These are phyloP conservation scores for Coronaproctus castanopsis DNA, from an alignment of 2,888 invertebrate species.

Conservation along the genomic window DNA sequence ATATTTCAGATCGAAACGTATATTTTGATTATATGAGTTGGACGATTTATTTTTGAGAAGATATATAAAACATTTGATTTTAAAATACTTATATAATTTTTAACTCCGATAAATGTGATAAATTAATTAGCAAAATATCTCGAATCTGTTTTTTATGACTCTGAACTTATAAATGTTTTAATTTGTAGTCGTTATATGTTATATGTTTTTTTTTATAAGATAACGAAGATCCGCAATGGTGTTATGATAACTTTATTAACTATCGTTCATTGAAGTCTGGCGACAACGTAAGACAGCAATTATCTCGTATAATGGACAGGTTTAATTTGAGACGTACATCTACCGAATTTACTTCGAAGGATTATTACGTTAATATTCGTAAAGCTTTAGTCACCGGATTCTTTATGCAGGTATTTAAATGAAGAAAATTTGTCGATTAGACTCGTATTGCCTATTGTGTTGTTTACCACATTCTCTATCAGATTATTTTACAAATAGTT, in stretches of 20 bases:
- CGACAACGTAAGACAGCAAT: conserved; percentile 91
- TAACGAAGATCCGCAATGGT: conserved; percentile 97
- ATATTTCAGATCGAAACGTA: too few species aligned
- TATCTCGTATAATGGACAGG: conserved; percentile 96
- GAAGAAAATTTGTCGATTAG: neutral
- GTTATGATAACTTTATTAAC: conserved; percentile 98
- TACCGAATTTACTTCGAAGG: conserved; percentile 94
- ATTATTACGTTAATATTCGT: conserved; percentile 96
- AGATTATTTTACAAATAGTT: too few species aligned
- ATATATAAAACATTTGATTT: too few species aligned
- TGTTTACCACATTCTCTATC: too few species aligned
- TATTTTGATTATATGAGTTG: too few species aligned
- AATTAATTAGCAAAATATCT: too few species aligned
- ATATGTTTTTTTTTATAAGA: conserved; percentile 42
- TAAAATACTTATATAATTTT: too few species aligned
- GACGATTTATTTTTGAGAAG: too few species aligned
- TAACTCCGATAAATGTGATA: too few species aligned
- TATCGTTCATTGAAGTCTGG: conserved; percentile 94
- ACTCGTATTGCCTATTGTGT: neutral
- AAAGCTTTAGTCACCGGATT: conserved; percentile 96
- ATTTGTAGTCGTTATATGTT: too few species aligned
- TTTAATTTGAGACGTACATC: conserved; percentile 83
- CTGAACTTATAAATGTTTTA: too few species aligned
- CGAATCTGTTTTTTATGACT: too few species aligned
- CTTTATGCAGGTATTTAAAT: conserved; percentile 79